Conservation (phyloP, 2,888 invertebrate genomes). For the Tachina lurida region DNA sequence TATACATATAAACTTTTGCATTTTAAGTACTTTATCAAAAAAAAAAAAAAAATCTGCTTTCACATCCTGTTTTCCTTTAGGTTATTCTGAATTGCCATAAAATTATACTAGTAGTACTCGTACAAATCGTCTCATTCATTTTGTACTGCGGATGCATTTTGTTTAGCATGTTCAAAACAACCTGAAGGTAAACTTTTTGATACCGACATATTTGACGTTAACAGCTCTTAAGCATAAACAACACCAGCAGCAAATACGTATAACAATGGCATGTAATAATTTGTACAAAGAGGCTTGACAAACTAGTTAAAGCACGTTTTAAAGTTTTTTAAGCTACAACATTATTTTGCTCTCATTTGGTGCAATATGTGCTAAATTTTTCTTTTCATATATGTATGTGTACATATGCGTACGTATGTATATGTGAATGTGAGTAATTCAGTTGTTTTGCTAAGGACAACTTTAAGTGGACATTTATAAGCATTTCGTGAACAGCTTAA, state of each 20-base stretch:
- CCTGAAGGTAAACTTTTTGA: conserved; percentile 53
- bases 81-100: conserved; percentile 33
- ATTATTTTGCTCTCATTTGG: background rate
- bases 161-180: conserved; percentile 47
- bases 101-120: conserved; percentile 36
- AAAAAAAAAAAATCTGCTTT: conserved; percentile 11
- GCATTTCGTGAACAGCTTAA: conserved; percentile 32
- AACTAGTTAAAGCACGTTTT: conserved; percentile 17
- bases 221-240: conserved; percentile 25
- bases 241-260: background rate
- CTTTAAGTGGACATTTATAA: conserved; percentile 43
- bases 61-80: background rate
- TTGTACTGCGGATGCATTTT: conserved; percentile 49
- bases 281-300: conserved; percentile 12
- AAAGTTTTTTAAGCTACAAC: conserved; percentile 38
- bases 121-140: conserved; percentile 36
- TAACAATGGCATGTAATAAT: conserved; percentile 12
- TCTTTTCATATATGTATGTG: too few relatives aligned
- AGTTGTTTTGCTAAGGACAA: background rate
- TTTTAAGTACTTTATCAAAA: background rate
- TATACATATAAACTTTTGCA: background rate
- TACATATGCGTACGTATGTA: background rate
- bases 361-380: background rate
- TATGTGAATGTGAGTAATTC: background rate
- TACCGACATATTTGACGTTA: conserved; percentile 38